Base-by-base conservation (phyloP, 2,113 vertebrate genomes). In the Noctilio leporinus region DNA sequence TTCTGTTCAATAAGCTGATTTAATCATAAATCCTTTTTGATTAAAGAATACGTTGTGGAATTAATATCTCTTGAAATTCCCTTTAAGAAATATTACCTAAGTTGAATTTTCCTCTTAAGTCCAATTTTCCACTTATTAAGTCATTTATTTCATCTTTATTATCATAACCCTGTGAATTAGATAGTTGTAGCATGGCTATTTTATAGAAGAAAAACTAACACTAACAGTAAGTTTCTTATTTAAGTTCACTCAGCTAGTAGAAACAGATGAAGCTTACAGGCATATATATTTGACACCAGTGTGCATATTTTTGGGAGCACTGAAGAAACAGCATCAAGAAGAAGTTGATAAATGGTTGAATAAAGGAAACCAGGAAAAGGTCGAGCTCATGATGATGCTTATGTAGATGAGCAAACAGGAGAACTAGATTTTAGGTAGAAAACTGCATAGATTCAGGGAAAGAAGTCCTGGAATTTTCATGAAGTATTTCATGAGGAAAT, bases 41-140 rank as follows among this genome's bases (percentile, higher is more conserved):
- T 91, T 64, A 20, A 91, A 83, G 30, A 76, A 16, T 4, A 26
- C 75, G 78, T 57, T 78, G 24, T 45, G 19, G 28, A 64, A 86
- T 55, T 57, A 55, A 24, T 69, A 51, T n/a, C 75, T 19, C 43
- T 75, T 83, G 35, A 91, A 70, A 28, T 0, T 40, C 40, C 51
- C 45, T 95, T 92, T 88, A 30, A 78, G 43, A 94, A 73, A 43
- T 22, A 8, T 51, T 93, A 51, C 1, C 57, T 65, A 38, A 43
- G 17, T 26, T 73, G 67, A 86, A 40, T 75, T 89, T 93, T 91
- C 28, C 26, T 24, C 24, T 20, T 40, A 47, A 40, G 4, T 47
- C 85, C 55, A 59, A 45, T 75, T 94, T 96, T 90, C 28, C 9
- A 59, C 76, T 62, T 75, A 80, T 93, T 88, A 62, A 96, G 30